A percentile compares a stretch with the other conserved stretches of the same genome.
These are phyloP conservation scores for Spinibarbus caldwelli DNA, from an alignment of 2,797 vertebrate species.

Conservation along the genomic window DNA sequence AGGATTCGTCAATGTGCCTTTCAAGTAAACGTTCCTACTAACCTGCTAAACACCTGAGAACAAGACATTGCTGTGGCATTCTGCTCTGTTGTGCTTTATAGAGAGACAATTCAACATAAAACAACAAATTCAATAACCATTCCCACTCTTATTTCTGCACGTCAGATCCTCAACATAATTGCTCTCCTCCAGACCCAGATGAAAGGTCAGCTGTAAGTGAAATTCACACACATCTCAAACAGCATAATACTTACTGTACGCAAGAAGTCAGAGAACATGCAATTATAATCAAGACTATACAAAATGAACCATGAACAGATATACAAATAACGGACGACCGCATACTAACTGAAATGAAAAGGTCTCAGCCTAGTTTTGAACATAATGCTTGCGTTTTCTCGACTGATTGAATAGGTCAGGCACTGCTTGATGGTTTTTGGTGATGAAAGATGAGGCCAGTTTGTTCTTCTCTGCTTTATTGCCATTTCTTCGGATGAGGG, in stretches of 20 bases:
- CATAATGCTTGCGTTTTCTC: background rate
- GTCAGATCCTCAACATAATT: background rate
- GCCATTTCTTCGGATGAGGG: background rate
- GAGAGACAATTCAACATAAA: conserved; percentile 18
- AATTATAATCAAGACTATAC: conserved; percentile 40
- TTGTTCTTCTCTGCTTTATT: background rate
- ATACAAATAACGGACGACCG: background rate
- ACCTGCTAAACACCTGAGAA: conserved; percentile 36
- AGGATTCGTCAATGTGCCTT: conserved; percentile 9
- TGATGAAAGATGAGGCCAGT: conserved; percentile 18
- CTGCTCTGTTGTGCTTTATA: conserved; percentile 43
- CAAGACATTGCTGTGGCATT: conserved; percentile 34
- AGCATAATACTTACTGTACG: conserved; percentile 1
- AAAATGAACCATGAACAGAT: conserved; percentile 36
- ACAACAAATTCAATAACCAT: conserved; percentile 3
- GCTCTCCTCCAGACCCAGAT: background rate
- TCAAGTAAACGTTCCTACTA: conserved; percentile 23
- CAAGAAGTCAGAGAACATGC: conserved; percentile 53
- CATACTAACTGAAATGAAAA: conserved; percentile 12
- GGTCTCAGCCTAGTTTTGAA: conserved; percentile 5
- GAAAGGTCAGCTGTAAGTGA: conserved; percentile 7
- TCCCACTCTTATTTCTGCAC: background rate
- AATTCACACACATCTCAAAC: conserved; percentile 26
- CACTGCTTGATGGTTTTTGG: conserved; percentile 49
- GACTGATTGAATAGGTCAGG: conserved; percentile 38